phyloP scores from a whole-genome alignment of 2,113 vertebrate species.

The Apodemus sylvaticus region DNA sequence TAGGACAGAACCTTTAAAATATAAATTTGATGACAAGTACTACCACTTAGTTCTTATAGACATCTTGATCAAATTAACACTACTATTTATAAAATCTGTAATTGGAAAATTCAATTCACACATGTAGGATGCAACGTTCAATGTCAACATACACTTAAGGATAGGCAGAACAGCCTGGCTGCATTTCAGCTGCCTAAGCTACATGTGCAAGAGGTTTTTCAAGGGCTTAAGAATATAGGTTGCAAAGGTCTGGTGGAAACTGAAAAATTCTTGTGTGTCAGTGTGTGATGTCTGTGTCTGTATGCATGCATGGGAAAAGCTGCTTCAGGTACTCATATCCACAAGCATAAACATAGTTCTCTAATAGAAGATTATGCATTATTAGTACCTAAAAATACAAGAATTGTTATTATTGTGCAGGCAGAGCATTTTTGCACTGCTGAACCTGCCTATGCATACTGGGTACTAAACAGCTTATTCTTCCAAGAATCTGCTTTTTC shows the following conservation, averaged over 20 bases:
- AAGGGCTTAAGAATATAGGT: neutral
- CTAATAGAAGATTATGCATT: slow-evolving; percentile 54
- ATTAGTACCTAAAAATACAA: slow-evolving; percentile 58
- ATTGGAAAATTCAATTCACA: neutral
- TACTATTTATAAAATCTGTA: slow-evolving; percentile 15
- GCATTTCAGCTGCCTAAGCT: neutral
- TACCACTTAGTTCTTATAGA: neutral
- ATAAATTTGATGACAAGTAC: neutral
- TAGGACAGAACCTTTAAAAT: neutral
- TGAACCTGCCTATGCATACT: slow-evolving; percentile 77
- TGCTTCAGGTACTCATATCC: neutral
- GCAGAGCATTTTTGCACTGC: slow-evolving; percentile 74
- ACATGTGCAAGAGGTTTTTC: neutral
- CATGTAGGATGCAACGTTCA: neutral
- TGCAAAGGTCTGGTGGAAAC: slow-evolving; percentile 18
- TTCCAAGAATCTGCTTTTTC: slow-evolving; percentile 74
- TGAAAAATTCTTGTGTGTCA: neutral
- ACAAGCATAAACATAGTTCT: slow-evolving; percentile 49
- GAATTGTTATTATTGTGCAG: slow-evolving; percentile 64
- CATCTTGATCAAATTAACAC: neutral
- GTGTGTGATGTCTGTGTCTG: neutral
- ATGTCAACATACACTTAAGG: neutral
- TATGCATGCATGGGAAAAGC: neutral
- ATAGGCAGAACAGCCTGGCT: neutral
- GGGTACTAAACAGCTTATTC: slow-evolving; percentile 76